Base-by-base conservation (phyloP, 1,140 invertebrate species). In the Lepidotrigona ventralis region DNA sequence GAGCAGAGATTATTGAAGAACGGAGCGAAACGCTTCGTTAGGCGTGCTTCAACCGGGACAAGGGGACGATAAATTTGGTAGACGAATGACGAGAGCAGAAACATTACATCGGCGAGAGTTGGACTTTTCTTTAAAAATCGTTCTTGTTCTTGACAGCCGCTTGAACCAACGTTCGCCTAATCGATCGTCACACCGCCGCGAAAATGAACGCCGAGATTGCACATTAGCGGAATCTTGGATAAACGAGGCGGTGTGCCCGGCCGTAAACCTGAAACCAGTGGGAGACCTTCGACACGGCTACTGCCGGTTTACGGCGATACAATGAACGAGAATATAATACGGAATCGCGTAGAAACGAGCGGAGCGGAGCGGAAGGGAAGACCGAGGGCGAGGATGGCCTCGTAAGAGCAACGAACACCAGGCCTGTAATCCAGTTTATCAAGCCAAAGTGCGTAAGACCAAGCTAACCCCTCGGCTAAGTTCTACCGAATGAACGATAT, bases 341-440 rank as follows among this genome's bases (percentile, higher is more conserved):
- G 72, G 66, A 86, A 63, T 56, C 39, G n/a, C 19, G 46, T 69
- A 63, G 23, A 81, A 53, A 53, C 29, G 77, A 58, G 63, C 39
- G 29, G 58, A n/a, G 29, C 39, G 39, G 58, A 29, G 29, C 33
- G 33, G 29, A 33, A 77, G 23, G 63, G 58, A 26, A 17, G 26
- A 51, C 0, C 11, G 4, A 26, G 56, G 11, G 23, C n/a, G 17
- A 33, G n/a, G n/a, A 39, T 8, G 39, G 39, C 39, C 39, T 39
- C 39, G 54, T 72, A 68, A 23, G 58, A n/a, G n/a, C 19, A 53
- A 60, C 23, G 39, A 39, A 60, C 6, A 19, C 14, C 60, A 81
- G 56, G 56, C 75, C 58, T 60, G 81, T 89, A 90, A 90, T 90
- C 85, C 84, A 89, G 90, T 91, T 92, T 90, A 91, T 91, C 90